Percentiles rank a stretch among this genome's conserved stretches.
These are phyloP conservation scores for Notechis scutatus DNA, from an alignment of 2,113 vertebrate species.

Conservation along the genomic window DNA sequence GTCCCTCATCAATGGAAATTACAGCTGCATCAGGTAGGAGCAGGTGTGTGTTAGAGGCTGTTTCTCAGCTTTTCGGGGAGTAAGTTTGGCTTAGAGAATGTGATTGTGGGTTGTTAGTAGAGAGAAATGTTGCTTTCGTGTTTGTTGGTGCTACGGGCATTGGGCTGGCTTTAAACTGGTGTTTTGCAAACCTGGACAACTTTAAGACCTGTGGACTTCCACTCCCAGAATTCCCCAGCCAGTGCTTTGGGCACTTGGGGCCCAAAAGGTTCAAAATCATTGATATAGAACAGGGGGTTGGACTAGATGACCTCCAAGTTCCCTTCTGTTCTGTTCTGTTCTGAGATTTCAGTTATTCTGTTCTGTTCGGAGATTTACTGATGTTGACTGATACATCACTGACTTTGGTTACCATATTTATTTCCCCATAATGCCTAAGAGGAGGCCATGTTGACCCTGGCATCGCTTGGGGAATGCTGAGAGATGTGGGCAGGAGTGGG, in stretches of 20 bases:
- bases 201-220: background rate
- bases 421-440: background rate
- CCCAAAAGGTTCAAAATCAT: too few species aligned
- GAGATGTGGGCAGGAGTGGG: background rate
- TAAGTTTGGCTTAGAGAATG: background rate
- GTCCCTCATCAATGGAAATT: constrained; percentile 7
- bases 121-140: background rate
- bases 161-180: background rate
- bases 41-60: background rate
- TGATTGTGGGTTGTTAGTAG: background rate
- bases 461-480: background rate
- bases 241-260: too few species aligned
- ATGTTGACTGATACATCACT: background rate
- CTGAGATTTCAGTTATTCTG: too few species aligned
- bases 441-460: background rate
- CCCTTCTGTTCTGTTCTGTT: too few species aligned
- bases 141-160: background rate
- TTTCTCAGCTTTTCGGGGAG: background rate
- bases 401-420: background rate
- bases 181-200: background rate
- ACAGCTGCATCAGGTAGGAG: background rate
- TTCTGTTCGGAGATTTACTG: background rate
- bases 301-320: too few species aligned
- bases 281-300: too few species aligned
- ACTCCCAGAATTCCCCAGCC: too few species aligned